Evolutionary conservation across 2,888 invertebrate genomes (phyloP), one percentile per base, ranked within the genome.

Genomic region (Malacosoma neustria): DNA sequence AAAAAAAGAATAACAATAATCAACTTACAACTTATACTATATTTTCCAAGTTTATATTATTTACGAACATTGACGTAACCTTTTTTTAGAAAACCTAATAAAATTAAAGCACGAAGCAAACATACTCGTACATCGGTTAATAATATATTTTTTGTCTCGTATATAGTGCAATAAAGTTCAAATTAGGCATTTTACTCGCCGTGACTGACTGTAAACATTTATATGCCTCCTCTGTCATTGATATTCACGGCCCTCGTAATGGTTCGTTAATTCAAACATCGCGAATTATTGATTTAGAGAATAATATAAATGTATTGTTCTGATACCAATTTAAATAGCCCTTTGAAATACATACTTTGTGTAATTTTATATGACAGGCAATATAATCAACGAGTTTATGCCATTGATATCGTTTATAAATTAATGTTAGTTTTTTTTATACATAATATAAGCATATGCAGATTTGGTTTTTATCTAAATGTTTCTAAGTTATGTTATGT

Each of bases 191-290:
- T 22, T 47, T 45, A 42, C 46, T 55, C 47, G 55, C 43, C 55
- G 58, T 57, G 47, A 56, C 49, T 46, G 57, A 67, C 22, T 22
- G 22, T 22, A 22, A 22, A 22, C 22, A 66, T 65, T 65, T 62
- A 61, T 55, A 58, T 57, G 59, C 59, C 57, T 54, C 49, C 46
- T 52, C 61, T 64, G 63, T 57, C 64, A 56, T 57, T 70, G 70
- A 60, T 68, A 71, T 67, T 72, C 62, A 63, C 59, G 58, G 52
- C 51, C 51, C 54, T 54, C 51, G 53, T 61, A 66, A 72, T 64
- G 67, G 65, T 70, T 69, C 70, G 63, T 66, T 74, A 72, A 70
- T 68, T 72, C 60, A 58, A 54, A 60, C 54, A 46, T 53, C 52
- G 58, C 54, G 47, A 61, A 66, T 60, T 52, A 57, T 56, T 51